Base-by-base conservation (phyloP, 2,888 invertebrate genomes). In the Nomada goodeniana region DNA sequence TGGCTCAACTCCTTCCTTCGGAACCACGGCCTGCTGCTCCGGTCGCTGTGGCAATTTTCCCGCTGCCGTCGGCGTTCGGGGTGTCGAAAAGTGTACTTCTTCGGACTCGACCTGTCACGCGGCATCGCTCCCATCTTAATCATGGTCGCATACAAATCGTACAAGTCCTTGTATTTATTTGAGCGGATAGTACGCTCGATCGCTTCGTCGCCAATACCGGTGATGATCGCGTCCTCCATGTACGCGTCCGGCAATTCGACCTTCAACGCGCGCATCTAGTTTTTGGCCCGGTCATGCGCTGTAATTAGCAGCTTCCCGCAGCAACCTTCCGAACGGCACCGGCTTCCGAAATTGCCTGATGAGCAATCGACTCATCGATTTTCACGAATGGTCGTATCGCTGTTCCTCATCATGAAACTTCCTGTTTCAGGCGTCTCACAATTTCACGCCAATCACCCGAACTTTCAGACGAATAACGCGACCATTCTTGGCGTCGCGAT, bases 121-220 rank as follows among this genome's bases (percentile, higher is more conserved):
- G 70, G 60, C 60, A 70, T 36, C 20, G 10, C 2, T 9, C 50
- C 59, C 70, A 70, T 70, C 10, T 60, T 60, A 3, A 20, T 47
- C 50, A 70, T 36, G 0, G n/a, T 23, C 0, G 47, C n/a, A 2
- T 29, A 70, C 47, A 60, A 20, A 1, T 36, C 59, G 15, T 70
- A 13, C 0, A 60, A 36, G 4, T 60, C 29, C 1, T 20, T 20
- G 9, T 70, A 60, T 0, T 4, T 29, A 2, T 70, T 59, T 2
- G 69, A 26, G 3, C 59, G 59, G 26, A 69, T 44, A 2, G 69
- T 59, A 1, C 59, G 18, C 5, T 59, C 15, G 0, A 70, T 50
- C 2, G 3, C 11, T 0, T 60, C 59, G 10, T 70, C 50, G 0
- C 13, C 50, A 18, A 59, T 60, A 1, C 59, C 13, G 0, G 7